A percentile compares a stretch with the other conserved stretches of the same genome.
Conservation (phyloP, 2,888 invertebrate genomes). For the Temnothorax ravouxi region DNA sequence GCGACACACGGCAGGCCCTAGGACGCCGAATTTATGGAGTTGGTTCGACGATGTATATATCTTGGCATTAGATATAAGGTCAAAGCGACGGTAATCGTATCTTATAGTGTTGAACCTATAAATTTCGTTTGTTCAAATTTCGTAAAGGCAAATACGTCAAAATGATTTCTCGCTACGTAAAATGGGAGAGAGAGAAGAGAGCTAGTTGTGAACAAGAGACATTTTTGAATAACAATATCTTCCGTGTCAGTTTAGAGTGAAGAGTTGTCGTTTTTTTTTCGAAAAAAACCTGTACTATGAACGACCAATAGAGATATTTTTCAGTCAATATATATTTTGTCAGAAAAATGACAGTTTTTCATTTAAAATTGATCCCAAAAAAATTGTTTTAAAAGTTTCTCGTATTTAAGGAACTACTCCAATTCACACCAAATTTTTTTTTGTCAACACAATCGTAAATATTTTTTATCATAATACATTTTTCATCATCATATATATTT, state of each 20-base stretch:
- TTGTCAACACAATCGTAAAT: background rate
- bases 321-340: background rate
- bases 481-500: background rate
- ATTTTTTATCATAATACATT: background rate
- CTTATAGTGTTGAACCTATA: background rate
- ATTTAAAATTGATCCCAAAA: constrained; percentile 11
- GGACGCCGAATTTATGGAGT: constrained; percentile 37
- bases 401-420: background rate
- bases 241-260: constrained; percentile 7
- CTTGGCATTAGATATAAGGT: constrained; percentile 24
- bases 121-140: constrained; percentile 31
- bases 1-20: constrained; percentile 19
- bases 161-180: constrained; percentile 5
- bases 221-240: constrained; percentile 36
- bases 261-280: background rate
- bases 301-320: background rate
- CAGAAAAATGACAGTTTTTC: background rate
- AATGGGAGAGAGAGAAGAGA: background rate
- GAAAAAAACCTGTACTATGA: background rate
- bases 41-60: background rate
- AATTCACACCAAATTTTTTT: background rate
- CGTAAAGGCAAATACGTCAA: background rate
- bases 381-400: background rate
- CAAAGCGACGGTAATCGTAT: constrained; percentile 23
- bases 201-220: constrained; percentile 16